Evolutionary conservation across 2,797 vertebrate genomes (phyloP).

Genomic region (Anguilla obscura): DNA sequence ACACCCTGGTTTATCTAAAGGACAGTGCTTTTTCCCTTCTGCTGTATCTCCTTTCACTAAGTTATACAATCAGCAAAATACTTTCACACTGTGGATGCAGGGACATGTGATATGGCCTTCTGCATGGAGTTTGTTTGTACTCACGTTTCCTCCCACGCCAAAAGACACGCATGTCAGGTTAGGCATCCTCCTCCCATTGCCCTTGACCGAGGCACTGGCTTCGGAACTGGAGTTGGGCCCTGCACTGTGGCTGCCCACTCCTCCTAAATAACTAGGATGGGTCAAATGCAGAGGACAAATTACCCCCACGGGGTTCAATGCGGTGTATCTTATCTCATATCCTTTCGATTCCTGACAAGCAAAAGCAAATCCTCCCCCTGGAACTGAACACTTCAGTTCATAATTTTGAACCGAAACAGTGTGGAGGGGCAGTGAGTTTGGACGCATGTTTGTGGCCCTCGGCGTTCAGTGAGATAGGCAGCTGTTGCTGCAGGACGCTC

Average conservation of each 20-base stretch:
- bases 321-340: neutral
- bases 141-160: no score
- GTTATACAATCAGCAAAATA: neutral
- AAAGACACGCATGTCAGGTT: no score
- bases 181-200: no score
- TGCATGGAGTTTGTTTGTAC: no score
- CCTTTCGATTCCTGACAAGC: neutral
- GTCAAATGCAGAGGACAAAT: no score
- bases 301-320: no score
- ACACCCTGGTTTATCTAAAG: neutral
- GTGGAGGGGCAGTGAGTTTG: neutral
- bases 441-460: neutral
- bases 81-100: neutral
- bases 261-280: no score
- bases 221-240: no score
- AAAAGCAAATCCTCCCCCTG: neutral
- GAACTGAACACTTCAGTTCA: neutral
- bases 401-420: neutral
- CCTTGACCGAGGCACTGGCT: no score
- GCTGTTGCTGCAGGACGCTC: neutral
- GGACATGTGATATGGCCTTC: neutral
- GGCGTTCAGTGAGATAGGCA: neutral
- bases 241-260: no score
- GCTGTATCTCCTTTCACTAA: neutral
- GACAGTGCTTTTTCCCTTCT: neutral